These are phyloP conservation scores for Lamprologus callipterus DNA, from an alignment of 2,113 vertebrate genomes.

Conservation along the genomic window DNA sequence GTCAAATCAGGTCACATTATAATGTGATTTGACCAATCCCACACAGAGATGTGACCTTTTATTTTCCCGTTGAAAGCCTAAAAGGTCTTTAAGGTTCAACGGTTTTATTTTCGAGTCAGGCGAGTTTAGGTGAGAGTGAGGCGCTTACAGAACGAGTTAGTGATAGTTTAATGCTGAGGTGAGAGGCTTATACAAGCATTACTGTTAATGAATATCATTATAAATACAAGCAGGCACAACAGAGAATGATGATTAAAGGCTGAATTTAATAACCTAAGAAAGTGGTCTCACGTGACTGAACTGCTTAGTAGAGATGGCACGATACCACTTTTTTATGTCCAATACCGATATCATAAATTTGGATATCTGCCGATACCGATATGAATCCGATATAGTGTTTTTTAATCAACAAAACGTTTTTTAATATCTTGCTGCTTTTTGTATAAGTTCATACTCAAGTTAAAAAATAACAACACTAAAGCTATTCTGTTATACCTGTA, in stretches of 20 bases:
- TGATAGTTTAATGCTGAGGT: not conserved
- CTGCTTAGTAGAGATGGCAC: too few species aligned
- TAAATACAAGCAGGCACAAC: not conserved
- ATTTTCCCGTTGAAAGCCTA: accelerated
- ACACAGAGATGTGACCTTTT: not conserved
- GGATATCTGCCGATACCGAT: too few species aligned
- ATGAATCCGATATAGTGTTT: too few species aligned
- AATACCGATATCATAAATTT: too few species aligned
- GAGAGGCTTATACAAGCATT: not conserved
- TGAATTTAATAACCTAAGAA: not conserved
- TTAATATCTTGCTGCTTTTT: too few species aligned
- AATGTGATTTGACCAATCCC: not conserved
- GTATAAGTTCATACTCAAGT: too few species aligned
- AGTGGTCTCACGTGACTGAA: not conserved
- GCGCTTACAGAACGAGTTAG: not conserved
- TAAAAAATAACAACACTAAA: too few species aligned
- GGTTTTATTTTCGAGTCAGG: accelerated
- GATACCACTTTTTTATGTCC: too few species aligned
- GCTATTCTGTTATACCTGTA: too few species aligned
- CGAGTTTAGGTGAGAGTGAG: not conserved
- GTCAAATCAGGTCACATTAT: not conserved
- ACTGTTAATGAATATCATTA: not conserved
- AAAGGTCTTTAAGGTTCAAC: not conserved
- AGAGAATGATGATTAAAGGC: accelerated
- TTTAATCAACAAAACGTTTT: too few species aligned